phyloP scores from a whole-genome alignment of 2,888 invertebrate genomes.

The Agrilus biguttatus region DNA sequence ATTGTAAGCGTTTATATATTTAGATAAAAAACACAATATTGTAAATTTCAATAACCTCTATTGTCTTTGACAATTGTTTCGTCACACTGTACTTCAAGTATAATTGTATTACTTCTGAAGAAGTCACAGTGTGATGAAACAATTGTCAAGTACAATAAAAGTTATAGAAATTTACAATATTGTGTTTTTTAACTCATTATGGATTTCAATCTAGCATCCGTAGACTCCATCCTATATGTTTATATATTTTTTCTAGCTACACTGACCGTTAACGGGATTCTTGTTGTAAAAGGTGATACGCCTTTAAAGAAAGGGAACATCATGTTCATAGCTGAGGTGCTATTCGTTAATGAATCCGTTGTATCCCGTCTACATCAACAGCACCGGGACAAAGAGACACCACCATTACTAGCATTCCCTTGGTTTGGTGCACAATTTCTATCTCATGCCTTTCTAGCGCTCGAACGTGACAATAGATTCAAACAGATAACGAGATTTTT shows the following conservation, averaged over 20 bases:
- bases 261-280: slow-evolving; percentile 42
- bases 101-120: no score
- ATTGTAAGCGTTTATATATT: no score
- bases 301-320: slow-evolving; percentile 44
- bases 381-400: slow-evolving; percentile 50
- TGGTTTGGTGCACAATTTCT: slow-evolving; percentile 51
- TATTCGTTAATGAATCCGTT: slow-evolving; percentile 46
- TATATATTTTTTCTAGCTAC: slow-evolving; percentile 26
- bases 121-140: no score
- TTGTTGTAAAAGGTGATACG: slow-evolving; percentile 45
- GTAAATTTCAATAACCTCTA: no score
- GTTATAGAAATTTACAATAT: no score
- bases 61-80: no score
- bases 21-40: no score
- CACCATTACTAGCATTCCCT: slow-evolving; percentile 46
- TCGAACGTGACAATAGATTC: slow-evolving; percentile 40
- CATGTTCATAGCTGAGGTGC: slow-evolving; percentile 46
- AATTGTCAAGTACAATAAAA: no score
- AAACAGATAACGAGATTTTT: slow-evolving; percentile 44
- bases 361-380: slow-evolving; percentile 46
- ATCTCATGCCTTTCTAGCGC: slow-evolving; percentile 44
- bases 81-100: no score
- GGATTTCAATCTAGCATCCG: no score
- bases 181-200: no score
- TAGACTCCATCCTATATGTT: no score